phyloP scores from a whole-genome alignment of 92 coral and sea anemone species.

The Parazoanthus swiftii region DNA sequence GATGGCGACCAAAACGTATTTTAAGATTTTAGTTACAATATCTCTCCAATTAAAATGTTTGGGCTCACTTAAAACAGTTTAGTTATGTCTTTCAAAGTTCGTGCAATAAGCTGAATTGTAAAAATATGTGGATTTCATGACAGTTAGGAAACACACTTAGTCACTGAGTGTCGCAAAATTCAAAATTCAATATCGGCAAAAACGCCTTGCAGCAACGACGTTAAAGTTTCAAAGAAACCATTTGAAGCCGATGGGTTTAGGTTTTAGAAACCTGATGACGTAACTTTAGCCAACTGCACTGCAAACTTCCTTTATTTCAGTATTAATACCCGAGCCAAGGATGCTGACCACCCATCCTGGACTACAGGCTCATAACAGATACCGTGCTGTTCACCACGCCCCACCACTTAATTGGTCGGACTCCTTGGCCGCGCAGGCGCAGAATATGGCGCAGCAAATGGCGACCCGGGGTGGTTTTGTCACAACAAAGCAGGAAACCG shows the following conservation, averaged over 20 bases:
- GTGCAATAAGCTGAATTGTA: no score
- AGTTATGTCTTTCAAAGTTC: no score
- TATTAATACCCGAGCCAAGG: conserved; percentile 25
- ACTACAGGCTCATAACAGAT: conserved; percentile 80
- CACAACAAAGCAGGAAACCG: conserved; percentile 63
- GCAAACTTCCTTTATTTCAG: neutral
- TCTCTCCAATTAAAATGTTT: no score
- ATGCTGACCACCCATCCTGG: conserved; percentile 55
- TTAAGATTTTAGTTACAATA: no score
- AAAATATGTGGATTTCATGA: no score
- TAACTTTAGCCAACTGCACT: neutral
- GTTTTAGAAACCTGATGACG: no score
- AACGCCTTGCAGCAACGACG: no score
- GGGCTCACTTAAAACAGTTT: no score
- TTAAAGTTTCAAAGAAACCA: no score
- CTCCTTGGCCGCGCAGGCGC: conserved; percentile 68
- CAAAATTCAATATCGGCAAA: neutral
- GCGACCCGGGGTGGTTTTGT: conserved; percentile 62
- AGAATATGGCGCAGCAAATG: conserved; percentile 70
- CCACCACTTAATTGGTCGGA: conserved; percentile 80
- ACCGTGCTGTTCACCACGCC: conserved; percentile 76
- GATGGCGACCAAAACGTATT: no score
- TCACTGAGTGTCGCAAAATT: neutral
- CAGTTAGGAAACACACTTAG: no score
- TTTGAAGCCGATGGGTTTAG: neutral